A percentile compares a stretch with the other conserved stretches of the same genome.
phyloP scores from a whole-genome alignment of 2,888 invertebrate species.

The Ferdinandea cuprea region DNA sequence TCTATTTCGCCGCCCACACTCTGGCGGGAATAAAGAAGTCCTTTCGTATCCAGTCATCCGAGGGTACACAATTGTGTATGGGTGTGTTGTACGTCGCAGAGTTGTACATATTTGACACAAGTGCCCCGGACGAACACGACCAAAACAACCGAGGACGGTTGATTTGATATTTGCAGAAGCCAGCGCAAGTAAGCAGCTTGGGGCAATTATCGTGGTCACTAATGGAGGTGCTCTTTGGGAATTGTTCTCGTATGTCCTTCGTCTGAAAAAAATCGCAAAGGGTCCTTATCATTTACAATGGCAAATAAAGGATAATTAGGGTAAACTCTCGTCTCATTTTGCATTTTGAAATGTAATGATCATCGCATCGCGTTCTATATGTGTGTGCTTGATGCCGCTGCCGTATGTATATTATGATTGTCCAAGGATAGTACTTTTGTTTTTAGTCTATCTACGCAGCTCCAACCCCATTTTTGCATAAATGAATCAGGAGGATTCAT shows the following conservation, averaged over 20 bases:
- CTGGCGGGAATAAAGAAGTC: conserved; percentile 42
- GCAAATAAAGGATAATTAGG: conserved; percentile 77
- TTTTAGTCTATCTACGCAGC: neutral
- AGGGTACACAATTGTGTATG: neutral
- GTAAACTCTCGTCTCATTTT: conserved; percentile 70
- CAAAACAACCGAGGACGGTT: conserved; percentile 47
- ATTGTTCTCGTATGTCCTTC: conserved; percentile 72
- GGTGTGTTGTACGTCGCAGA: too few relatives aligned
- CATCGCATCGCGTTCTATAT: neutral
- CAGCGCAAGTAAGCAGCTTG: conserved; percentile 74
- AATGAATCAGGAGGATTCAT: conserved; percentile 30
- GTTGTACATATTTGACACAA: conserved; percentile 59
- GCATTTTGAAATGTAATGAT: conserved; percentile 68
- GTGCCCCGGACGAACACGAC: conserved; percentile 45
- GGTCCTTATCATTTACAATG: conserved; percentile 75
- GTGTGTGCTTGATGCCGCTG: neutral
- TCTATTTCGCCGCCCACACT: conserved; percentile 33
- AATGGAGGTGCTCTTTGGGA: conserved; percentile 76
- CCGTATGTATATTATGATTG: conserved; percentile 26
- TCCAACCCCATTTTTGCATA: conserved; percentile 1
- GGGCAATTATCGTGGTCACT: conserved; percentile 77
- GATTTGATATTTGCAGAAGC: conserved; percentile 75
- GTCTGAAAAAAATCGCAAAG: conserved; percentile 71
- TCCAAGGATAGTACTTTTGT: conserved; percentile 43
- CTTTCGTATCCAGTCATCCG: conserved; percentile 54